Conservation (phyloP, 1,140 invertebrate genomes). For the Pectinophora gossypiella region DNA sequence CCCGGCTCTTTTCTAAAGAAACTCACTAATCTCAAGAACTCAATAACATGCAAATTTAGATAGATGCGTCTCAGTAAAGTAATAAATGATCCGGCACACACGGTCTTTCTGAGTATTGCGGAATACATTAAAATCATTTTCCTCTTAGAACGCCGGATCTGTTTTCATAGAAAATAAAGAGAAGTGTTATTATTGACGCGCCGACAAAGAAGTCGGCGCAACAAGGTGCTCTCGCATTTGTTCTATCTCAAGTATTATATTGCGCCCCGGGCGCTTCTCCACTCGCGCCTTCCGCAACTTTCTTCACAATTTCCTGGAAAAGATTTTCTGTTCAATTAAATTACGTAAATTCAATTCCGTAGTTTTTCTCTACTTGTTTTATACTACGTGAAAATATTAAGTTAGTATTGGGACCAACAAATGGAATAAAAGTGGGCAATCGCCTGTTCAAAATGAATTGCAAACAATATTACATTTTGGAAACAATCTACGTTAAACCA, state of each 20-base stretch:
- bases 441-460: constrained; percentile 69
- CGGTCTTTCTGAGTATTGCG: background rate
- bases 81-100: background rate
- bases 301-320: constrained; percentile 49
- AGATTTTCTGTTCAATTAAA: constrained; percentile 58
- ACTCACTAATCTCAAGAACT: background rate
- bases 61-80: background rate
- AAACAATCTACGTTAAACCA: constrained; percentile 74
- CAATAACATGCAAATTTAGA: constrained; percentile 15
- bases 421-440: constrained; percentile 65
- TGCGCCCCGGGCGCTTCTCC: constrained; percentile 37
- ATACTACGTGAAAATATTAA: constrained; percentile 35
- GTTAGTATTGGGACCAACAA: constrained; percentile 52
- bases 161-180: constrained; percentile 29
- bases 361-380: constrained; percentile 20
- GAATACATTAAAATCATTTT: background rate
- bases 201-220: constrained; percentile 37
- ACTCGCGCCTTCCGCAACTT: constrained; percentile 45
- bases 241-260: constrained; percentile 48
- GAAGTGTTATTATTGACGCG: constrained; percentile 43
- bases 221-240: constrained; percentile 48
- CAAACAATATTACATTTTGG: constrained; percentile 73
- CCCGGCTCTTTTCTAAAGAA: background rate
- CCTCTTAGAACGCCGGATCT: constrained; percentile 4
- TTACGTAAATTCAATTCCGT: constrained; percentile 44